Conservation (phyloP, 2,797 vertebrate genomes). For the Coccyzus lansbergi region DNA sequence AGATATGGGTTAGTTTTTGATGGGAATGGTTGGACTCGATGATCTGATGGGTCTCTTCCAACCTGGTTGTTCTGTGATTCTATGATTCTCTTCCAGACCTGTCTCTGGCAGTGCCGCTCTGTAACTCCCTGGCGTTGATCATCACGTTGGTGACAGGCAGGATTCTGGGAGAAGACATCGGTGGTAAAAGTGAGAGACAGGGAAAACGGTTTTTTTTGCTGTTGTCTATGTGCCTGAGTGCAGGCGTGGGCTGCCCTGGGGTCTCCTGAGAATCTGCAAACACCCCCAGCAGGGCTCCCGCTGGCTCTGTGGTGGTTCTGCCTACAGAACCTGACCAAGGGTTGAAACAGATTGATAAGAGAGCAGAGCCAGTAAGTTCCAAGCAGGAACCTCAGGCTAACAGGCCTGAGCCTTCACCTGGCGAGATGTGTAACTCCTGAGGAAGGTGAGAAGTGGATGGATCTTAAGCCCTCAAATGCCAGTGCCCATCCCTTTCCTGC, state of each 20-base stretch:
- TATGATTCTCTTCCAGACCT: conserved; percentile 85
- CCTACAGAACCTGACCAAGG: not conserved
- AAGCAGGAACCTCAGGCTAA: not conserved
- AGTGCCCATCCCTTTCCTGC: not conserved
- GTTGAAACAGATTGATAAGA: not conserved
- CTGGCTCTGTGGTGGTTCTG: not conserved
- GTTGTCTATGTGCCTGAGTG: fast-evolving
- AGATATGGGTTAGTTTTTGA: no score
- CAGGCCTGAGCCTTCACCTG: not conserved
- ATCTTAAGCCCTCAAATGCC: not conserved
- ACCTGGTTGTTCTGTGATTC: no score
- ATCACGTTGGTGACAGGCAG: conserved; percentile 90
- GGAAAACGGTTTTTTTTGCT: not conserved
- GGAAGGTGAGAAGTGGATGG: not conserved
- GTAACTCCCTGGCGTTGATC: conserved; percentile 92
- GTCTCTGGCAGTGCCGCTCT: conserved; percentile 91
- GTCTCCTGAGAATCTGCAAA: not conserved
- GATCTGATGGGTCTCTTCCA: no score
- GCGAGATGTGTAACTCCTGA: not conserved
- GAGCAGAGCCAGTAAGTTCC: not conserved
- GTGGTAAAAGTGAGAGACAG: conserved; percentile 87
- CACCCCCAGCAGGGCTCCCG: fast-evolving
- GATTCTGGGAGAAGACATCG: conserved; percentile 90
- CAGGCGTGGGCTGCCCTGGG: fast-evolving
- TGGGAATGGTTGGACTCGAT: no score